Percentiles rank a stretch among this genome's conserved stretches.
Evolutionary conservation across 1,140 invertebrate genomes (phyloP).

Genomic region (Microvelia longipes): DNA sequence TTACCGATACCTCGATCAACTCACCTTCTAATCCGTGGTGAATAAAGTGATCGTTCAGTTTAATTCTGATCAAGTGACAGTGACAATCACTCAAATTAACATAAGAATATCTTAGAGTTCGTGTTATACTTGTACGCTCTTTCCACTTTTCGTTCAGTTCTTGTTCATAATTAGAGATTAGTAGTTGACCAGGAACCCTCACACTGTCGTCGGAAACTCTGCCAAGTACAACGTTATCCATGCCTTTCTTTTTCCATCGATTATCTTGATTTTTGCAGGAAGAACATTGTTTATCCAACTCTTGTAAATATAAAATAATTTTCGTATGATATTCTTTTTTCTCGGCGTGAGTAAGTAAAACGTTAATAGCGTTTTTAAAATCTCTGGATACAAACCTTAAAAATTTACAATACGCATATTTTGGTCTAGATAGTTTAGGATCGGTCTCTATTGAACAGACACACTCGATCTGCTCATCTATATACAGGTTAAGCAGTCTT

Average conservation of each 20-base stretch:
- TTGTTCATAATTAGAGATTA: too few relatives aligned
- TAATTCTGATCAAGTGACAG: background rate
- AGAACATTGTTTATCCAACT: background rate
- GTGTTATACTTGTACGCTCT: background rate
- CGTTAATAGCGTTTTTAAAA: background rate
- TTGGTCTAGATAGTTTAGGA: background rate
- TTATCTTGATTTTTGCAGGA: background rate
- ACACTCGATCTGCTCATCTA: background rate
- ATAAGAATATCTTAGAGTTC: background rate
- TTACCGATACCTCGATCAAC: background rate
- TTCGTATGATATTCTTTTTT: background rate
- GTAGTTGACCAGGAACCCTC: too few relatives aligned
- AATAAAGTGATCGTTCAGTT: background rate
- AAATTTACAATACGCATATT: background rate
- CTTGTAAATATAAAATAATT: background rate
- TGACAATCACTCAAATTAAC: background rate
- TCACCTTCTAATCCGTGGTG: background rate
- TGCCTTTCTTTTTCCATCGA: background rate
- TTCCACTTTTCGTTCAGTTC: background rate
- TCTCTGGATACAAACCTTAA: background rate
- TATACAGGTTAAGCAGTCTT: background rate
- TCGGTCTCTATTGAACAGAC: background rate
- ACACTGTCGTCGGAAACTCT: background rate
- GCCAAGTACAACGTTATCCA: background rate
- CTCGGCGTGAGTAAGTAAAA: background rate